Evolutionary conservation across 2,113 vertebrate species (phyloP).

Genomic region (Dunckerocampus dactyliophorus): DNA sequence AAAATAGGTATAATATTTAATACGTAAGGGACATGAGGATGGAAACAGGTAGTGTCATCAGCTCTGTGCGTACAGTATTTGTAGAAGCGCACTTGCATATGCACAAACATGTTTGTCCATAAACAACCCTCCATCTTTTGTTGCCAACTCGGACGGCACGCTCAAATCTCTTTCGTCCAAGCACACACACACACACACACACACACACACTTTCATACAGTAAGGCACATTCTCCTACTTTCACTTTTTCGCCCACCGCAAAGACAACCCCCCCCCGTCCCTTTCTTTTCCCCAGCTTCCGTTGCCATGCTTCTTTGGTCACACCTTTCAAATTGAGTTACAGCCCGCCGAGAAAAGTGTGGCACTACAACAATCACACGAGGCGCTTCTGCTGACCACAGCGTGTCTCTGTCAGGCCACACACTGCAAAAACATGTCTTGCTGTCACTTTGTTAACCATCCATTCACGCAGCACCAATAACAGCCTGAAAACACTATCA

Average conservation of each 20-base stretch:
- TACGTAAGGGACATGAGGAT: too few relatives aligned
- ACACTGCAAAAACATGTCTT: conserved; percentile 24
- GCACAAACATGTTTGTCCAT: conserved; percentile 33
- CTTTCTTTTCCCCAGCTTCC: conserved; percentile 13
- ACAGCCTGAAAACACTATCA: conserved; percentile 29
- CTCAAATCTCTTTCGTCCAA: conserved; percentile 29
- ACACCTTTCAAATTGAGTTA: conserved; percentile 58
- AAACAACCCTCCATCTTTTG: conserved; percentile 65
- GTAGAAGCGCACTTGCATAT: conserved; percentile 17
- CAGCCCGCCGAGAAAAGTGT: conserved; percentile 39
- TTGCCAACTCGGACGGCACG: conserved; percentile 46
- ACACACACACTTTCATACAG: conserved; percentile 4
- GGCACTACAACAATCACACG: conserved; percentile 45
- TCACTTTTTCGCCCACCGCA: conserved; percentile 4
- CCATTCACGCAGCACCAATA: conserved; percentile 34
- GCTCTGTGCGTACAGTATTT: conserved; percentile 21
- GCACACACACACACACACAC: conserved; percentile 10
- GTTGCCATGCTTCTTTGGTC: conserved; percentile 29
- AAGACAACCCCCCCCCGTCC: not conserved
- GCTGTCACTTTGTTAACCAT: conserved; percentile 46
- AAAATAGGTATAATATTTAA: too few relatives aligned
- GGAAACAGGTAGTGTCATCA: conserved; percentile 8
- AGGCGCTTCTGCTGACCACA: conserved; percentile 43
- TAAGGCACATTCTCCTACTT: conserved; percentile 7
- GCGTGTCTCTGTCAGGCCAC: conserved; percentile 35